Conservation (phyloP, 2,113 vertebrate species). For the Paracanthobrama guichenoti region DNA sequence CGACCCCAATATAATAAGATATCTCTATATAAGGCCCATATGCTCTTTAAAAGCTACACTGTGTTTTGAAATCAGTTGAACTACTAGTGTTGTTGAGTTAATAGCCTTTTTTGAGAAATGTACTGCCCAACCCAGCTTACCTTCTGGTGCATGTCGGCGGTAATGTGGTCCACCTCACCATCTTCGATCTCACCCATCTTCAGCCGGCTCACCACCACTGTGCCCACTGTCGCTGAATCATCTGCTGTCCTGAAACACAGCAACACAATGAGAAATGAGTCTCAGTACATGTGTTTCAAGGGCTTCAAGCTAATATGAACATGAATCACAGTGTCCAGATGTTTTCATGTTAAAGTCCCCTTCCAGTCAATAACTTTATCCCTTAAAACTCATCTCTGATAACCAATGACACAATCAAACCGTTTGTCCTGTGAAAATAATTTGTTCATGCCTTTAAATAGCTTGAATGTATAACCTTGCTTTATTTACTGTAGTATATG, state of each 20-base stretch:
- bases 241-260: constrained; percentile 82
- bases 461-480: too few species aligned
- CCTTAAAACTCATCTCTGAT: too few species aligned
- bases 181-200: constrained; percentile 96
- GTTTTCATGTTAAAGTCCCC: too few species aligned
- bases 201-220: constrained; percentile 88
- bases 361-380: too few species aligned
- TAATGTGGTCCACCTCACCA: constrained; percentile 82
- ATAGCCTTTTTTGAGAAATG: not conserved
- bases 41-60: not conserved
- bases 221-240: constrained; percentile 89
- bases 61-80: not conserved
- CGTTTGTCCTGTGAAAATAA: too few species aligned
- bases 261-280: not conserved
- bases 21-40: not conserved
- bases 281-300: not conserved
- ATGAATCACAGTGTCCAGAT: not conserved
- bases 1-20: not conserved
- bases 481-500: too few species aligned
- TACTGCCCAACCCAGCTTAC: constrained; percentile 59
- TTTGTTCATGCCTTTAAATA: too few species aligned
- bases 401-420: too few species aligned
- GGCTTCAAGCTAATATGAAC: not conserved
- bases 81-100: not conserved
- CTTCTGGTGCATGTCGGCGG: constrained; percentile 83